Percentiles rank a stretch among this genome's conserved stretches.
These are phyloP conservation scores for Rhynchomys soricoides DNA, from an alignment of 2,113 vertebrate species.

Conservation along the genomic window DNA sequence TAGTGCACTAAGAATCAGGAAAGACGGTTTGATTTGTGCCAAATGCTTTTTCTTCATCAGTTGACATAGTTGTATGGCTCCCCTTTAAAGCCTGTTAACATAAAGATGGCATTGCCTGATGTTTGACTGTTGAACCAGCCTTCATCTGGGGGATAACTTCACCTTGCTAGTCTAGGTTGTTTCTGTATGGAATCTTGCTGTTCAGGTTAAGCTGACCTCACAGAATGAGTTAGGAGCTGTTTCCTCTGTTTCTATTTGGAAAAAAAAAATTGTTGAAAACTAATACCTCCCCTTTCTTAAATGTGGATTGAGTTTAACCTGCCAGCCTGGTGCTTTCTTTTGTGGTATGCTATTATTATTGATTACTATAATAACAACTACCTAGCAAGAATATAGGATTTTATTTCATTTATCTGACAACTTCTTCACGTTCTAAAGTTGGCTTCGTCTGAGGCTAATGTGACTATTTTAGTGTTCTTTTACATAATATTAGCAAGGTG, in stretches of 20 bases:
- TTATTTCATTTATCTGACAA: conserved; percentile 15
- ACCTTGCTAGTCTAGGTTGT: background rate
- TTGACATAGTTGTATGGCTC: background rate
- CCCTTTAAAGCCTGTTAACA: background rate
- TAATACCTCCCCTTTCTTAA: background rate
- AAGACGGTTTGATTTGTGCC: background rate
- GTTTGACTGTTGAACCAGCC: background rate
- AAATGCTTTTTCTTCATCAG: background rate
- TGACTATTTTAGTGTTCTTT: background rate
- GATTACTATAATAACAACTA: background rate
- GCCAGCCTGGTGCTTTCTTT: background rate
- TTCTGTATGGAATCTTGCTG: background rate
- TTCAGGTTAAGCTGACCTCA: background rate
- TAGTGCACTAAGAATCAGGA: background rate
- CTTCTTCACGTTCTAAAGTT: background rate
- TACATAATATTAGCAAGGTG: background rate
- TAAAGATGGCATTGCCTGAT: background rate
- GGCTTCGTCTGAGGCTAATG: background rate
- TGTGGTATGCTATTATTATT: background rate
- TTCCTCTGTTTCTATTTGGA: background rate
- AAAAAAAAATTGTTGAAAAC: background rate
- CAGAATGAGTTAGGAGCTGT: background rate
- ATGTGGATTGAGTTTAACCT: background rate
- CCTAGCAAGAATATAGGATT: background rate
- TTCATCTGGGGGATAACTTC: background rate